Conservation (phyloP, 2,888 invertebrate species). For the Pomacea canaliculata region DNA sequence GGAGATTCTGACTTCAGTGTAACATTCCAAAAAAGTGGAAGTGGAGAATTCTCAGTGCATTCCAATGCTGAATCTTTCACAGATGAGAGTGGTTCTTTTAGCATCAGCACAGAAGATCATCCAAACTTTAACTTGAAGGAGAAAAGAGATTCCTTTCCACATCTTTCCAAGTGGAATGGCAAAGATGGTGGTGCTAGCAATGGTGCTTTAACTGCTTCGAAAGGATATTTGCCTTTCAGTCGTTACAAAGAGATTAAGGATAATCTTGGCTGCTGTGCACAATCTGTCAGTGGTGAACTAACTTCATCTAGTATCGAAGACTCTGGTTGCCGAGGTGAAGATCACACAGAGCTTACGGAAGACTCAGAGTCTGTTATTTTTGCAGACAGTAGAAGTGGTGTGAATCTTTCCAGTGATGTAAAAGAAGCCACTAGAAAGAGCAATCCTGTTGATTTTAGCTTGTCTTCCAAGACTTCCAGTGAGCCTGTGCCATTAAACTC, state of each 20-base stretch:
- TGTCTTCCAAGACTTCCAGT: neutral
- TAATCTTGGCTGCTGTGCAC: neutral
- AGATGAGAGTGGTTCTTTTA: slow-evolving; percentile 39
- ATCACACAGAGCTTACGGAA: neutral
- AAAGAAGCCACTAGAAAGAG: neutral
- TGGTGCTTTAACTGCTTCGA: neutral
- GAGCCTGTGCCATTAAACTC: neutral
- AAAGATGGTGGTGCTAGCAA: neutral
- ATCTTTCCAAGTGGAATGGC: neutral
- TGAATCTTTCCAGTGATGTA: slow-evolving; percentile 1
- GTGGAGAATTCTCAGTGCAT: slow-evolving; percentile 52
- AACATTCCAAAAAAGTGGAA: slow-evolving; percentile 31
- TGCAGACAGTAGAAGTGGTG: slow-evolving; percentile 35
- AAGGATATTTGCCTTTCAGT: neutral
- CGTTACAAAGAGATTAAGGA: neutral
- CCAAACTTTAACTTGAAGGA: slow-evolving; percentile 26
- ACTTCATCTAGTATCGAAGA: slow-evolving; percentile 72
- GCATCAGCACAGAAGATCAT: slow-evolving; percentile 17
- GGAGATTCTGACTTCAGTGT: slow-evolving; percentile 6
- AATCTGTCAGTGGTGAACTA: slow-evolving; percentile 65
- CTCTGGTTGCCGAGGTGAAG: slow-evolving; percentile 52
- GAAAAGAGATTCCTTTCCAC: slow-evolving; percentile 14
- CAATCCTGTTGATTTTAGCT: neutral
- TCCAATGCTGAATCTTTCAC: slow-evolving; percentile 29
- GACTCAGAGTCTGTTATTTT: slow-evolving; percentile 28